Conservation (phyloP, 2,888 invertebrate species). For the Keiferia lycopersicella region DNA sequence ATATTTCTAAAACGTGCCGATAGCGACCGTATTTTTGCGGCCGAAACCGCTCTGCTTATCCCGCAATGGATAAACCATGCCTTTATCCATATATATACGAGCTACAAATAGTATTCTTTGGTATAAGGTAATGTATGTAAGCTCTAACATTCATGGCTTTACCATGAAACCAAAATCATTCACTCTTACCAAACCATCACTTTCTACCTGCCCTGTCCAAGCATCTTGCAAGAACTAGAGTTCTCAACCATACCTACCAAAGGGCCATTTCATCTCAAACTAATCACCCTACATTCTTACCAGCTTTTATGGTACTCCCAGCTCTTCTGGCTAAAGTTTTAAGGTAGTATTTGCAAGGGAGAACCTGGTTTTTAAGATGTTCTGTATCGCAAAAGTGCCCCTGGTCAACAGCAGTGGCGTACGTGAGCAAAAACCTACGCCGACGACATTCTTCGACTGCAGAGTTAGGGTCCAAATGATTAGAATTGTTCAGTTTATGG, state of each 20-base stretch:
- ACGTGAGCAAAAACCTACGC: slow-evolving; percentile 69
- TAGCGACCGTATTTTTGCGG: no score
- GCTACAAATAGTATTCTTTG: no score
- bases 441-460: slow-evolving; percentile 69
- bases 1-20: no score
- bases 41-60: no score
- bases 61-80: no score
- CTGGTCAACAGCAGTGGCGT: slow-evolving; percentile 66
- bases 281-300: background rate
- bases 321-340: background rate
- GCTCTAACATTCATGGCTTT: background rate
- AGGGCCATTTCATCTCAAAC: no score
- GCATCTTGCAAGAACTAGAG: slow-evolving; percentile 12
- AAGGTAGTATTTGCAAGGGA: background rate
- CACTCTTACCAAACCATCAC: background rate
- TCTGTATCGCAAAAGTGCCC: slow-evolving; percentile 18
- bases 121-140: no score
- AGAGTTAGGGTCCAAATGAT: slow-evolving; percentile 55
- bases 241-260: background rate
- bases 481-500: slow-evolving; percentile 45
- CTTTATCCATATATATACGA: no score
- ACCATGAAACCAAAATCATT: background rate
- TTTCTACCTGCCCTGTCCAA: background rate
- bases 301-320: background rate
- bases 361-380: slow-evolving; percentile 18